Evolutionary conservation across 2,113 vertebrate genomes (phyloP).

Genomic region (Lophochroa leadbeateri): DNA sequence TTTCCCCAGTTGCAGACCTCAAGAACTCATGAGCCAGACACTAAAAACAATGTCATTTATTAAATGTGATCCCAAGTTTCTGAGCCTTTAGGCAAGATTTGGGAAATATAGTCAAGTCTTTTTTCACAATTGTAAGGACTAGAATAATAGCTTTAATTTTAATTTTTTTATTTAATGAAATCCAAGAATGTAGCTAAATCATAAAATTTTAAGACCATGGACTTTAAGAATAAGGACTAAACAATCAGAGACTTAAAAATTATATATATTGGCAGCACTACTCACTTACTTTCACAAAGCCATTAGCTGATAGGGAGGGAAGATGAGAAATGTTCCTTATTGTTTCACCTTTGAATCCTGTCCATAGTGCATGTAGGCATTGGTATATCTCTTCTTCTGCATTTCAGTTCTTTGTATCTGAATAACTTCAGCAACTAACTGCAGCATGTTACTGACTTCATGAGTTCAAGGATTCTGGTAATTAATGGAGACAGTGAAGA

Average conservation of each 20-base stretch:
- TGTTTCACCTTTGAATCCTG: neutral
- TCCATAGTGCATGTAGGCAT: neutral
- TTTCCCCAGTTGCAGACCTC: neutral
- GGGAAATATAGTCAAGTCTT: neutral
- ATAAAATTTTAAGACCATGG: neutral
- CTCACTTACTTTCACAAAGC: neutral
- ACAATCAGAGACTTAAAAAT: neutral
- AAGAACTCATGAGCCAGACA: neutral
- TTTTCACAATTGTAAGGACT: neutral
- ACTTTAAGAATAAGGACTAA: neutral
- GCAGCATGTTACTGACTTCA: neutral
- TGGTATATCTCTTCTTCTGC: neutral
- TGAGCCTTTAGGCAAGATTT: neutral
- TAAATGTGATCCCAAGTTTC: neutral
- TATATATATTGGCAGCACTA: neutral
- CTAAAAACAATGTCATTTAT: neutral
- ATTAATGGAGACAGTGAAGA: neutral
- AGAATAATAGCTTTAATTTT: neutral
- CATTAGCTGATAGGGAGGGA: neutral
- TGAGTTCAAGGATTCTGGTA: neutral
- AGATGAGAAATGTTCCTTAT: neutral
- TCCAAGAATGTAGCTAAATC: neutral
- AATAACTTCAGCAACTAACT: neutral
- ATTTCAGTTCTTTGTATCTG: neutral
- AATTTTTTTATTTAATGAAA: neutral